phyloP scores from a whole-genome alignment of 2,797 vertebrate genomes.

The Coregonus ussuriensis region DNA sequence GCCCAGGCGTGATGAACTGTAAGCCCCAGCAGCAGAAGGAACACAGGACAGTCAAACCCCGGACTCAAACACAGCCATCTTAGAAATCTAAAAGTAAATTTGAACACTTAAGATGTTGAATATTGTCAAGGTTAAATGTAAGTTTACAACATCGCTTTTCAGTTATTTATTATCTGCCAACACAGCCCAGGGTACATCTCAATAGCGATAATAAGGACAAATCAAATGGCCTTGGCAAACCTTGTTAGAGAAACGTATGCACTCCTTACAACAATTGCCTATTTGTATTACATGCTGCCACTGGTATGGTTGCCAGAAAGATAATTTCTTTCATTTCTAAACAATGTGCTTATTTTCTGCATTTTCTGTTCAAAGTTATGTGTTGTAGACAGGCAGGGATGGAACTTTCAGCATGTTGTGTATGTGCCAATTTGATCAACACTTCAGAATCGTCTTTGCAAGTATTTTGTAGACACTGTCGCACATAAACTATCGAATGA shows the following conservation, averaged over 20 bases:
- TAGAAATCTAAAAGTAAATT: neutral
- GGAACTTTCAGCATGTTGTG: neutral
- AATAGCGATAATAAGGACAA: neutral
- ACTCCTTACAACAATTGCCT: neutral
- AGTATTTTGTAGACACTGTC: neutral
- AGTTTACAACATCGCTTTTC: neutral
- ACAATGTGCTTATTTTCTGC: neutral
- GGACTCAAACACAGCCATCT: neutral
- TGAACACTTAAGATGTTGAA: neutral
- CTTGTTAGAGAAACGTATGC: no score
- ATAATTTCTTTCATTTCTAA: neutral
- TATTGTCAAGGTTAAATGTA: neutral
- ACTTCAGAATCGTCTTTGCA: neutral
- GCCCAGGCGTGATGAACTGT: conserved; percentile 84
- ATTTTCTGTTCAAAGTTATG: neutral
- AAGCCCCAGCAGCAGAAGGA: conserved; percentile 28
- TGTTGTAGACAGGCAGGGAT: neutral
- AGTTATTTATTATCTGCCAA: neutral
- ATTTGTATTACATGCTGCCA: neutral
- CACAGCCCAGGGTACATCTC: neutral
- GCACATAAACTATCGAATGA: neutral
- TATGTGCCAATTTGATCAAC: neutral
- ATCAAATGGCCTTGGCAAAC: neutral
- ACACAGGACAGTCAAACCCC: conserved; percentile 14
- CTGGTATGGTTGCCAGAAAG: neutral